Base-by-base conservation (phyloP, 2,113 vertebrate species). In the Bothrops jararaca region DNA sequence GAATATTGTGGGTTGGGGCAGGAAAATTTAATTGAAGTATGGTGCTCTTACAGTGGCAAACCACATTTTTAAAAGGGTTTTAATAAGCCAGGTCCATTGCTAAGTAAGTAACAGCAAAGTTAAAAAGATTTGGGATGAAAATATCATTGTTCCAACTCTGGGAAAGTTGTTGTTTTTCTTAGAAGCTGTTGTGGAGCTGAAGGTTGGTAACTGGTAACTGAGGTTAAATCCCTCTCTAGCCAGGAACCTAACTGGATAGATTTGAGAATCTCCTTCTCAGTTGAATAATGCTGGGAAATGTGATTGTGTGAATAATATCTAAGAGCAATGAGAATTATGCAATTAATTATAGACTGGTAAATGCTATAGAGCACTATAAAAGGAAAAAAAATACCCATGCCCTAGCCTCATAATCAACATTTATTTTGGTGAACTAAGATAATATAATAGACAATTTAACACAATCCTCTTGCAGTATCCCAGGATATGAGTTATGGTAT, bases 61-160 rank as follows among this genome's bases (percentile, higher is more conserved):
- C 96, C 96, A 53, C 69, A 96, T 13, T 2, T 0, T 91, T 7
- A 18, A 39, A 74, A 95, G 93, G 23, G 60, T 74, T 88, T 94
- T 89, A 92, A 57, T 94, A 94, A 93, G 18, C 4, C 85, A 94
- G 95, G 48, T 74, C 15, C 24, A 87, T 93, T 94, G 52, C 45
- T 93, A 92, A 95, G 93, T 92, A 96, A 85, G 89, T 93, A 94
- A 23, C 11, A 93, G 2, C 93, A 95, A 95, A 94, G 89, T 39
- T 94, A 96, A 90, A 94, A 13, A 39, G 1, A 93, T 1, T 54
- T 95, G 23, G 50, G 69, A 86, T 89, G 8, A 93, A 48, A 96
- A 90, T 29, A 86, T 60, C 5, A 64, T 23, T 91, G 20, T 91
- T 94, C 92, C 86, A 85, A 10, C 42, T 7, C 91, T 53, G 94